Percentiles rank a stretch among this genome's conserved stretches.
phyloP scores from a whole-genome alignment of 1,140 invertebrate genomes.

The Drosophila willistoni region DNA sequence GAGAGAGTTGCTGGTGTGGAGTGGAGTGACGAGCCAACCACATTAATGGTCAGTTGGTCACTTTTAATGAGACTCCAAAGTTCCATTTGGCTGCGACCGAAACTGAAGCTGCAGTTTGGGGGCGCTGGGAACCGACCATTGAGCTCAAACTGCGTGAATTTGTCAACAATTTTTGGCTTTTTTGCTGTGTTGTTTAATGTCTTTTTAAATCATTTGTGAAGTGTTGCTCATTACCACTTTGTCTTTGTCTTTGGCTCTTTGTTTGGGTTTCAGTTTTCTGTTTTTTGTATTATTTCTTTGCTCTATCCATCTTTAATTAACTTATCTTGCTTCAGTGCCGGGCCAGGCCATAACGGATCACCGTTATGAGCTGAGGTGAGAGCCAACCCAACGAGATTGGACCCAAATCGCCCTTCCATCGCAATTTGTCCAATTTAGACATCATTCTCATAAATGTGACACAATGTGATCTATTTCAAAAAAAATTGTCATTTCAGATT shows the following conservation, averaged over 20 bases:
- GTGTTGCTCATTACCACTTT: constrained; percentile 23
- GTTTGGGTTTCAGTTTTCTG: not conserved
- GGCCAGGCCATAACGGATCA: not conserved
- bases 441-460: not conserved
- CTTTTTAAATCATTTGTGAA: constrained; percentile 70
- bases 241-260: not conserved
- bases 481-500: no score
- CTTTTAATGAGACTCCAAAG: constrained; percentile 68
- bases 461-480: not conserved
- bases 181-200: constrained; percentile 47
- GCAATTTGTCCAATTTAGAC: not conserved
- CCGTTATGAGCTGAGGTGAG: constrained; percentile 5
- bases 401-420: not conserved
- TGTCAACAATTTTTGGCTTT: constrained; percentile 32
- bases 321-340: not conserved
- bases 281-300: no score
- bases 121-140: constrained; percentile 34
- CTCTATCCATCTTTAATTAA: constrained; percentile 7
- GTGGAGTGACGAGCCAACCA: not conserved
- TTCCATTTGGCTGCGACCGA: not conserved
- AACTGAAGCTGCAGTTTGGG: no score
- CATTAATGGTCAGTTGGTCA: constrained; percentile 57
- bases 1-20: no score
- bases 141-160: not conserved
- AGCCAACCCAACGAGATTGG: not conserved